Evolutionary conservation across 2,113 vertebrate species (phyloP), one percentile per base, ranked within the genome.

Genomic region (Siniperca chuatsi): DNA sequence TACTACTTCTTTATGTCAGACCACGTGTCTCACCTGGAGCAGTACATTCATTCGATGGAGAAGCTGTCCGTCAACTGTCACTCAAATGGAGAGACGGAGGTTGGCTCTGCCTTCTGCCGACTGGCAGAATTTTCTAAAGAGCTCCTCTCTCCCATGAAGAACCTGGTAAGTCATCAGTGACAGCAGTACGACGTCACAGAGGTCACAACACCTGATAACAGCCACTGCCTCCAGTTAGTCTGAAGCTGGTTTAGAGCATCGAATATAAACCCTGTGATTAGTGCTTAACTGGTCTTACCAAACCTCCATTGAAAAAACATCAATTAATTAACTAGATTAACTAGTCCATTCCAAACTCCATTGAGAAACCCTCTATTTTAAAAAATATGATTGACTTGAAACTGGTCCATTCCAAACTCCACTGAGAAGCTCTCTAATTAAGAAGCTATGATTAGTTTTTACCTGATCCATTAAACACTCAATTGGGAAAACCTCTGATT

Each of bases 51-150:
- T 4, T 89, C 93, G 0, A 93, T 94, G 93, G 92, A 94, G 89
- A 94, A 92, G 72, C 86, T 94, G 40, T 92, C 93, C 0, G 85
- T 94, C 54, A 93, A 93, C 89, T 94, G 93, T 77, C 92, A 93
- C 81, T 92, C 93, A 48, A 92, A 90, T 8, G 93, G 92, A 73
- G 93, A 94, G 86, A 12, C 76, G 0, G 93, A 94, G 86, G 92
- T 93, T 0, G 92, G 92, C 72, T 93, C 92, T 0, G 93, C 93
- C 29, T 94, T 94, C 86, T 93, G 89, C 25, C 91, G 84, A 20
- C 78, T 94, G 71, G 93, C 93, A 0, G 93, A 93, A 84, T 93
- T 94, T 46, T 94, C 93, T 4, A 93, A 93, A 81, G 93, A 94
- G 1, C 89, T 94, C 0, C 73, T 94, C 1, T 89, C 89, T n/a